These are phyloP conservation scores for Lineus longissimus DNA, from an alignment of 1,140 invertebrate species.

Conservation along the genomic window DNA sequence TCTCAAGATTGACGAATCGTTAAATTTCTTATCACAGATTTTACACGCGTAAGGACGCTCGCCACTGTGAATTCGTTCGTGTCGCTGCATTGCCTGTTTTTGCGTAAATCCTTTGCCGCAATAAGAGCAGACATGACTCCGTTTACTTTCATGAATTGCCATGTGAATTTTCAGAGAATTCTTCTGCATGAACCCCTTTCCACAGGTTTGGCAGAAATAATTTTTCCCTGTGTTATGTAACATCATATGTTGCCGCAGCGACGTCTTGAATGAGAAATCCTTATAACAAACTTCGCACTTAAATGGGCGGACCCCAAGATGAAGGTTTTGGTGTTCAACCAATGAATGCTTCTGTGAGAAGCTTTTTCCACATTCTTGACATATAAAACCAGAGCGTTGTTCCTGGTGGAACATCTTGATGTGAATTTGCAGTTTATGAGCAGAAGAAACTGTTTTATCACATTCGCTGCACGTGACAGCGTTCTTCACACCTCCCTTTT, in stretches of 20 bases:
- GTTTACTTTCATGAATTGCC: constrained; percentile 38
- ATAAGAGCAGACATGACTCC: constrained; percentile 37
- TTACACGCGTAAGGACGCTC: constrained; percentile 45
- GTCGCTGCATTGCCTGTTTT: constrained; percentile 38
- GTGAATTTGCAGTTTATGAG: constrained; percentile 39
- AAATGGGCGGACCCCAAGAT: constrained; percentile 38
- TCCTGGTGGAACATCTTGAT: constrained; percentile 38
- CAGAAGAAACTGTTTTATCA: constrained; percentile 38
- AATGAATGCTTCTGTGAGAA: constrained; percentile 45
- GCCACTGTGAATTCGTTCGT: constrained; percentile 45
- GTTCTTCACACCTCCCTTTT: constrained; percentile 39
- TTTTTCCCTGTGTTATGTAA: constrained; percentile 36
- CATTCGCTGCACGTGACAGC: constrained; percentile 37
- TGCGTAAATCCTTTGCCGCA: constrained; percentile 50
- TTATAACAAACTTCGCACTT: constrained; percentile 43
- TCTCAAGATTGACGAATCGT: constrained; percentile 41
- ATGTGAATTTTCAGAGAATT: constrained; percentile 37
- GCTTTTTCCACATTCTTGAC: constrained; percentile 44
- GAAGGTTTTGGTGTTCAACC: constrained; percentile 43
- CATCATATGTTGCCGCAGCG: constrained; percentile 36
- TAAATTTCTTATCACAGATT: constrained; percentile 37
- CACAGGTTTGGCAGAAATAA: constrained; percentile 39
- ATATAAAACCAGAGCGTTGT: constrained; percentile 34
- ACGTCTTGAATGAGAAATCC: constrained; percentile 40
- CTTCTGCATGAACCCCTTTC: constrained; percentile 37